phyloP scores from a whole-genome alignment of 2,113 vertebrate species.

The Thomomys bottae region DNA sequence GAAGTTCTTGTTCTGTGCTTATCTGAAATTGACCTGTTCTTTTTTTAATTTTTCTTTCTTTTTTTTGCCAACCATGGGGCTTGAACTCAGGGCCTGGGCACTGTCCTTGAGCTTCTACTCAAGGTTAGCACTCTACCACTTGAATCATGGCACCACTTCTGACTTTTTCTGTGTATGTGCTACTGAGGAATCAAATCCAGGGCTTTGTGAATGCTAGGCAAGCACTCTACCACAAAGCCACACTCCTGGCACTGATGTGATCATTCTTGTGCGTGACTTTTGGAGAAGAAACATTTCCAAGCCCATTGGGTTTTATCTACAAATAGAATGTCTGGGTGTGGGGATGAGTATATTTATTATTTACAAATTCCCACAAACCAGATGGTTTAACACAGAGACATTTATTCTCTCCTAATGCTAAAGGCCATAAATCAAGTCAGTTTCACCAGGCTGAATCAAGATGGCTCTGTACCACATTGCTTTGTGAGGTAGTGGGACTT shows the following conservation, averaged over 20 bases:
- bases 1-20: conserved; percentile 22
- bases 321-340: not conserved
- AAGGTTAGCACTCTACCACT: no score
- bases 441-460: not conserved
- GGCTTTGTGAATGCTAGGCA: no score
- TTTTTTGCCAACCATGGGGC: no score
- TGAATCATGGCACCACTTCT: no score
- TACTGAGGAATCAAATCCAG: no score
- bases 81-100: no score
- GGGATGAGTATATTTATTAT: not conserved
- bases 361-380: not conserved
- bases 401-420: not conserved
- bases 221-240: no score
- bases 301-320: not conserved
- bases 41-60: no score
- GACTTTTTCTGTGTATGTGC: no score
- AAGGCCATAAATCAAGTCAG: not conserved
- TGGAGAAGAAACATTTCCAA: not conserved
- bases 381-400: not conserved
- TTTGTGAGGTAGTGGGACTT: not conserved
- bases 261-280: not conserved
- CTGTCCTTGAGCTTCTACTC: no score
- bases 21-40: not conserved
- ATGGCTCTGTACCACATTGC: not conserved
- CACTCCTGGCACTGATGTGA: no score